A percentile compares a stretch with the other conserved stretches of the same genome.
Evolutionary conservation across 2,888 invertebrate genomes (phyloP).

Genomic region (Volucella bombylans): DNA sequence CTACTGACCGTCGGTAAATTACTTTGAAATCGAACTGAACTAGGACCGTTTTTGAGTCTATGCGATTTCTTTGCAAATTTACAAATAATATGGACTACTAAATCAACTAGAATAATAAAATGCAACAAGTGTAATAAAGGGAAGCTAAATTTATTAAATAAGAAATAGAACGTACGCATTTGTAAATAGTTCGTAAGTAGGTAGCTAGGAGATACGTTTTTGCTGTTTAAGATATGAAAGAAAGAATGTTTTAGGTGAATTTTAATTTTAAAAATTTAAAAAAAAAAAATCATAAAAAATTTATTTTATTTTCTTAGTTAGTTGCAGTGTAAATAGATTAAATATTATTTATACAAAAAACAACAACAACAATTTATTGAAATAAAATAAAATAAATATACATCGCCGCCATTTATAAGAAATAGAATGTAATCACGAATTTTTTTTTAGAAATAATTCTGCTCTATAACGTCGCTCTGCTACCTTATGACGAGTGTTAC

Average conservation of each 20-base stretch:
- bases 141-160: constrained; percentile 1
- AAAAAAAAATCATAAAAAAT: constrained; percentile 16
- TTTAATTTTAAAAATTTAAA: constrained; percentile 39
- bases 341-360: constrained; percentile 65
- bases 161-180: background rate
- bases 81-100: no score
- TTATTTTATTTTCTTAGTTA: constrained; percentile 44
- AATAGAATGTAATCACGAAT: constrained; percentile 19
- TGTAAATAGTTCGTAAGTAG: constrained; percentile 45
- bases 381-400: constrained; percentile 25
- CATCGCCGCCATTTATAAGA: constrained; percentile 65
- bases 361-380: constrained; percentile 12
- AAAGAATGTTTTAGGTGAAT: constrained; percentile 54
- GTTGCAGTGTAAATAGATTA: constrained; percentile 61
- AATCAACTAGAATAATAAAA: constrained; percentile 8
- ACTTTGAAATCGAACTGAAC: constrained; percentile 80
- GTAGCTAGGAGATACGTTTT: constrained; percentile 63
- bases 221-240: constrained; percentile 29
- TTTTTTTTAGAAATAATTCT: no score
- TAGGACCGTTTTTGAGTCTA: constrained; percentile 62
- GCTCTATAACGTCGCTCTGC: no score
- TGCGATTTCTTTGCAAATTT: background rate
- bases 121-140: constrained; percentile 56
- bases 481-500: no score
- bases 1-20: constrained; percentile 84